These are phyloP conservation scores for Amiota minor DNA, from an alignment of 2,888 invertebrate species.

Conservation along the genomic window DNA sequence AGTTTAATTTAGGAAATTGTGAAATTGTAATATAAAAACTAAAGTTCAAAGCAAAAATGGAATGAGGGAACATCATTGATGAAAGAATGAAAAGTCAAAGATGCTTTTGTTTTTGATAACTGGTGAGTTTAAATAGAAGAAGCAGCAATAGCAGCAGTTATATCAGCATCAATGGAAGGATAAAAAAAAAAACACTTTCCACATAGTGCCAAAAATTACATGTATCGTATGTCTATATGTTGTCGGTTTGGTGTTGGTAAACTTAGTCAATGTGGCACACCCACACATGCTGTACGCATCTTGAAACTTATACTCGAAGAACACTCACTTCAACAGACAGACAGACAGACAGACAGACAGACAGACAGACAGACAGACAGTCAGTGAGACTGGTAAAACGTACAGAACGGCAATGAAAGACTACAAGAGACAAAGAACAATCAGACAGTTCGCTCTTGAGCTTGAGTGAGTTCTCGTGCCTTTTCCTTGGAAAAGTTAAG, in stretches of 20 bases:
- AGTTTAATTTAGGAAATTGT: conserved; percentile 19
- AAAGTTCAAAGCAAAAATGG: conserved; percentile 8
- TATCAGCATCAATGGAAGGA: background rate
- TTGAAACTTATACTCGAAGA: too few relatives aligned
- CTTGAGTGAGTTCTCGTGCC: background rate
- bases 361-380: background rate
- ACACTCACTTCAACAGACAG: background rate
- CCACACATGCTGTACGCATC: background rate
- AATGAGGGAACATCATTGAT: background rate
- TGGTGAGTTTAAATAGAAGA: conserved; percentile 2
- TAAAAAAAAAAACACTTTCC: background rate
- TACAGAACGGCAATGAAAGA: too few relatives aligned
- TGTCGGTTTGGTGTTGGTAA: background rate
- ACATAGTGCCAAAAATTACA: conserved; percentile 7
- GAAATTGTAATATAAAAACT: conserved; percentile 6
- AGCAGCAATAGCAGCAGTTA: background rate
- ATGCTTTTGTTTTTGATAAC: conserved; percentile 3
- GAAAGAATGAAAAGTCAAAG: conserved; percentile 23
- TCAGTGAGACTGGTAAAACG: background rate
- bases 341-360: background rate
- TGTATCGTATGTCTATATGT: conserved; percentile 11
- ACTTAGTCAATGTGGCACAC: conserved; percentile 8
- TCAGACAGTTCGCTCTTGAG: background rate
- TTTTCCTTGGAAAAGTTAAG: background rate
- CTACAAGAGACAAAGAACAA: too few relatives aligned